phyloP scores from a whole-genome alignment of 2,797 vertebrate species.

The Myripristis murdjan region DNA sequence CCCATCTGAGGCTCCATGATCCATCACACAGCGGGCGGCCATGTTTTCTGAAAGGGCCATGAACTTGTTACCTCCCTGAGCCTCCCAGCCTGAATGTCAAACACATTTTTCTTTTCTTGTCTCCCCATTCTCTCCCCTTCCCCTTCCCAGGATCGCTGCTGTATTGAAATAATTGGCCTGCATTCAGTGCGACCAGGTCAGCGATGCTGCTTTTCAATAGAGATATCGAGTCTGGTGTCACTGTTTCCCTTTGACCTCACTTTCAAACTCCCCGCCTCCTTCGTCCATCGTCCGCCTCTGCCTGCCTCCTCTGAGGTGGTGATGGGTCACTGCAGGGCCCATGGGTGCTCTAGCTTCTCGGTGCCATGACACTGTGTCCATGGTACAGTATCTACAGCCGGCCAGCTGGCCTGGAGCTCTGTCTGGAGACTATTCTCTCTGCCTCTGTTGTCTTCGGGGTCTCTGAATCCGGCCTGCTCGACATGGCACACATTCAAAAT shows the following conservation, averaged over 20 bases:
- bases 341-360: constrained; percentile 56
- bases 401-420: constrained; percentile 57
- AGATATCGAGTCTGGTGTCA: constrained; percentile 67
- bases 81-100: constrained; percentile 68
- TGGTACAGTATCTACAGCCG: constrained; percentile 75
- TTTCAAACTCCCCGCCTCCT: constrained; percentile 56
- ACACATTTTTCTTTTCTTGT: constrained; percentile 71
- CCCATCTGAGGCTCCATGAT: constrained; percentile 64
- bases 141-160: constrained; percentile 54
- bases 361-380: constrained; percentile 63
- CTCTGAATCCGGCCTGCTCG: constrained; percentile 67
- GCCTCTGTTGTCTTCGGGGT: constrained; percentile 62
- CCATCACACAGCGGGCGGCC: constrained; percentile 76
- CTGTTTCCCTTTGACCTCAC: constrained; percentile 59
- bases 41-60: constrained; percentile 75
- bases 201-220: constrained; percentile 60
- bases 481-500: constrained; percentile 78
- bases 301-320: constrained; percentile 37
- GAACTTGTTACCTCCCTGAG: constrained; percentile 78
- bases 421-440: constrained; percentile 68
- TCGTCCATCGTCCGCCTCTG: no score
- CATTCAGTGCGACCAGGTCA: constrained; percentile 66
- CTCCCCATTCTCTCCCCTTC: constrained; percentile 40
- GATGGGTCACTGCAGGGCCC: constrained; percentile 54
- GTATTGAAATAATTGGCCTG: constrained; percentile 68